phyloP scores from a whole-genome alignment of 1,140 invertebrate genomes.

The Chrysomallon squamiferum region DNA sequence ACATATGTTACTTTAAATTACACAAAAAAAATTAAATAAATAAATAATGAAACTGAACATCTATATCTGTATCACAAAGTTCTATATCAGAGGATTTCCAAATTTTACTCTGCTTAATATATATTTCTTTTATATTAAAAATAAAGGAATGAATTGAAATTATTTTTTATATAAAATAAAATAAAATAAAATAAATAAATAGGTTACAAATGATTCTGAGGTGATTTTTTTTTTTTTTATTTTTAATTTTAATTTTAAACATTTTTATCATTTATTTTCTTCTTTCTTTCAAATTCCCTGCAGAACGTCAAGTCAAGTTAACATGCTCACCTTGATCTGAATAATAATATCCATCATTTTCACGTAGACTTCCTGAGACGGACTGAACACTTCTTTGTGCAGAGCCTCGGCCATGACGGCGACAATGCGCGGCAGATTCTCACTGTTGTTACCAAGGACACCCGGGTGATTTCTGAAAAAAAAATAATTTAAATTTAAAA shows the following conservation, averaged over 20 bases:
- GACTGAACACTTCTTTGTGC: constrained; percentile 78
- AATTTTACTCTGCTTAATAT: neutral
- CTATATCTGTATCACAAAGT: neutral
- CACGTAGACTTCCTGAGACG: constrained; percentile 61
- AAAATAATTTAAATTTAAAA: neutral
- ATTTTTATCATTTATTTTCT: no score
- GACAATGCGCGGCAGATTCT: constrained; percentile 88
- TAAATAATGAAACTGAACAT: neutral
- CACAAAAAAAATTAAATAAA: no score
- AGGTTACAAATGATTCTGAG: no score
- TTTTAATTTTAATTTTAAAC: no score
- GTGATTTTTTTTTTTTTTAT: no score
- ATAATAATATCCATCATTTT: constrained; percentile 77
- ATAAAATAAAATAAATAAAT: no score
- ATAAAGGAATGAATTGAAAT: neutral
- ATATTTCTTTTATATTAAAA: neutral
- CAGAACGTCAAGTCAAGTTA: no score
- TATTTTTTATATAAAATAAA: no score
- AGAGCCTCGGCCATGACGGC: constrained; percentile 90
- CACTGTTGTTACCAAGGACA: constrained; percentile 83
- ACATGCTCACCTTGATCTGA: constrained; percentile 80
- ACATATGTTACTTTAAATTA: no score
- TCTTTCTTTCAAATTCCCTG: no score
- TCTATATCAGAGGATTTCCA: neutral
- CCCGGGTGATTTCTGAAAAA: constrained; percentile 79